Conservation (phyloP, 1,140 invertebrate genomes). For the Cotesia typhae region DNA sequence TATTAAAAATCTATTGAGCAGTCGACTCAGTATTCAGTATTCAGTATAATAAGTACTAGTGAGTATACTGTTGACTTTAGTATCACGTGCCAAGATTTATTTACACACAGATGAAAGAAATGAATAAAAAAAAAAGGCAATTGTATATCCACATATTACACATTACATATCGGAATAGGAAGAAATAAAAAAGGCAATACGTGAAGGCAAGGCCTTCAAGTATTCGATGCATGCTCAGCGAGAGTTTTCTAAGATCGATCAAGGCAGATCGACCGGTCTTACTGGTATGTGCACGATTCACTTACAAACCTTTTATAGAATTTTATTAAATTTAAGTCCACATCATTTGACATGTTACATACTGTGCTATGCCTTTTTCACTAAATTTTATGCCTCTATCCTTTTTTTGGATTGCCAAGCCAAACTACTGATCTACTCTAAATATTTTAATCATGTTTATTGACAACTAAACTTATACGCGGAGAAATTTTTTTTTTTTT, state of each 20-base stretch:
- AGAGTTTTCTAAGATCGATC: slow-evolving; percentile 51
- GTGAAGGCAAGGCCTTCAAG: slow-evolving; percentile 23
- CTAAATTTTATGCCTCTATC: slow-evolving; percentile 6
- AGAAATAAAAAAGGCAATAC: slow-evolving; percentile 24
- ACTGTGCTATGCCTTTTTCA: neutral
- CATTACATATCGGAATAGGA: neutral
- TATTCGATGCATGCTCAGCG: slow-evolving; percentile 34
- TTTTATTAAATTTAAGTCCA: slow-evolving; percentile 45
- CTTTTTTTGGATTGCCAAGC: neutral
- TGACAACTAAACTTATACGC: too few species aligned
- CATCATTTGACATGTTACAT: slow-evolving; percentile 41
- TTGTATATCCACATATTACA: slow-evolving; percentile 2
- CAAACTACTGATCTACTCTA: neutral
- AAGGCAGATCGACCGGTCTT: slow-evolving; percentile 44
- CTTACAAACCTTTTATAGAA: slow-evolving; percentile 43
- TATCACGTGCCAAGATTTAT: slow-evolving; percentile 13
- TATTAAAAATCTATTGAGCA: slow-evolving; percentile 4
- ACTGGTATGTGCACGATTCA: slow-evolving; percentile 35
- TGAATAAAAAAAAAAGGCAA: neutral
- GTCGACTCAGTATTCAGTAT: neutral
- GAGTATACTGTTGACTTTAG: neutral
- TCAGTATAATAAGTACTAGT: too few species aligned
- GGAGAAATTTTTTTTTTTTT: too few species aligned
- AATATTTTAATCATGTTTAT: neutral
- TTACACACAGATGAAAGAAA: neutral